Evolutionary conservation across 2,797 vertebrate species (phyloP).

Genomic region (Microchirus variegatus): DNA sequence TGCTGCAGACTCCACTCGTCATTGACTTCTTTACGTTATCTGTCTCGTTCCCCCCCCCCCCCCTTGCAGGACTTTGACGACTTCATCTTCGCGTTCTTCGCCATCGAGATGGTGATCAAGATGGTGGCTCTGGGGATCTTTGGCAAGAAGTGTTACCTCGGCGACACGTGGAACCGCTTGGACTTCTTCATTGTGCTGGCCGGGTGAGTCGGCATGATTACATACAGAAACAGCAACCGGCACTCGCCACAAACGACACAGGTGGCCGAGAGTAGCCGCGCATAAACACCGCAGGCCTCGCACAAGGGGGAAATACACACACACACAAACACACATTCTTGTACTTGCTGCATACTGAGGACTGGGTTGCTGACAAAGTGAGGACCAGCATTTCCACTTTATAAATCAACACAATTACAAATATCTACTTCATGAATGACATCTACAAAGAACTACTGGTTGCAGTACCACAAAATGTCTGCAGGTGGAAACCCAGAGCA

Average conservation of each 20-base stretch:
- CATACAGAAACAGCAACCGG: slow-evolving; percentile 18
- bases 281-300: slow-evolving; percentile 27
- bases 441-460: too few species aligned
- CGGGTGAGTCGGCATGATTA: slow-evolving; percentile 84
- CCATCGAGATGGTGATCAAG: slow-evolving; percentile 98
- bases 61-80: slow-evolving; percentile 88
- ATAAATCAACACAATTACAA: too few species aligned
- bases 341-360: too few species aligned
- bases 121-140: slow-evolving; percentile 98
- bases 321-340: slow-evolving; percentile 23
- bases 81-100: slow-evolving; percentile 99
- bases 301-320: slow-evolving; percentile 6
- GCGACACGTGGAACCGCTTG: slow-evolving; percentile 98
- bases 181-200: slow-evolving; percentile 98
- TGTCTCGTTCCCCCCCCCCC: slow-evolving; percentile 19
- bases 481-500: too few species aligned
- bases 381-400: too few species aligned
- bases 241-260: slow-evolving; percentile 25
- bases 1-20: too few species aligned
- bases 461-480: too few species aligned
- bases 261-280: slow-evolving; percentile 26
- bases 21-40: not conserved
- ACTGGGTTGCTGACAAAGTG: too few species aligned
- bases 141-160: slow-evolving; percentile 98
- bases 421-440: too few species aligned